phyloP scores from a whole-genome alignment of 92 coral and sea anemone species.

The Isaurus tuberculatus region DNA sequence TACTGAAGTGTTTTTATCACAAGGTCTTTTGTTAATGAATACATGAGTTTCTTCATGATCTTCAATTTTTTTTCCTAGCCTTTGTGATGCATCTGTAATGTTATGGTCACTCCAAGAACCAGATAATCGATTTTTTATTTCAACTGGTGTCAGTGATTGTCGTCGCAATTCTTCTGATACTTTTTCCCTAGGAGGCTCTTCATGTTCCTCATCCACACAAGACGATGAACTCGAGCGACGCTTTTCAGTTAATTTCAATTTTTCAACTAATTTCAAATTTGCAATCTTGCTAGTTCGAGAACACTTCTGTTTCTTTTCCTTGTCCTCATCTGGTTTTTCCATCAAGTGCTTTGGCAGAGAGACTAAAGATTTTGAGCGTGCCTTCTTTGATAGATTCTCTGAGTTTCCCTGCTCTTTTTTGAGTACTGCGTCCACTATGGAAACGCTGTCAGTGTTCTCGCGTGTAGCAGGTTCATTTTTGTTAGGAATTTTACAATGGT shows the following conservation, averaged over 20 bases:
- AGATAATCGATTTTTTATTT: not conserved
- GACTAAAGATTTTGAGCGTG: conserved; percentile 7
- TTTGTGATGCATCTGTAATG: conserved; percentile 16
- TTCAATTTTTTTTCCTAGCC: not conserved
- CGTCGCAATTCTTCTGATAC: not conserved
- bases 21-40: not conserved
- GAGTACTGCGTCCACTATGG: not conserved
- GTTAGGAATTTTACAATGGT: not conserved
- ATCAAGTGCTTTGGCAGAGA: not conserved
- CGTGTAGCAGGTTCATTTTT: not conserved
- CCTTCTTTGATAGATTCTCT: not conserved
- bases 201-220: conserved; percentile 8
- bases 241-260: conserved; percentile 18
- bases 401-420: not conserved
- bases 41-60: conserved; percentile 22
- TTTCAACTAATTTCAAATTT: conserved; percentile 57
- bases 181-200: not conserved
- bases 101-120: conserved; percentile 35
- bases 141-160: not conserved
- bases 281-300: conserved; percentile 69
- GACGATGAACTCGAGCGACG: not conserved
- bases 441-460: not conserved
- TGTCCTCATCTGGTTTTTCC: conserved; percentile 40
- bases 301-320: conserved; percentile 53
- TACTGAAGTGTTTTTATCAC: not conserved